A percentile compares a stretch with the other conserved stretches of the same genome.
Conservation (phyloP, 2,888 invertebrate genomes). For the Coecobrya sp. region DNA sequence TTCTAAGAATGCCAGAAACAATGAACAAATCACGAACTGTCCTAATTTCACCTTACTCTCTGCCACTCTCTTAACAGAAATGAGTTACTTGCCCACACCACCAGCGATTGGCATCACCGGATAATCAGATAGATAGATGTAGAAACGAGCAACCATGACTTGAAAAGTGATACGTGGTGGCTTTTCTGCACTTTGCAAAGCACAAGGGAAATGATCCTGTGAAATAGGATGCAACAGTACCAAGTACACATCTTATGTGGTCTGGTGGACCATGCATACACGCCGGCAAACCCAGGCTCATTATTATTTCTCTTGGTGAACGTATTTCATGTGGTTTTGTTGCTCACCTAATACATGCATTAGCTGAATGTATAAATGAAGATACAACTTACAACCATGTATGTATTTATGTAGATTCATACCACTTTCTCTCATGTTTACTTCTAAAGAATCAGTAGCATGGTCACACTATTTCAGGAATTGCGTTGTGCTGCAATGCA, state of each 20-base stretch:
- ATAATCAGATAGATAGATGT: conserved; percentile 16
- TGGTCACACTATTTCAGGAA: neutral
- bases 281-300: conserved; percentile 58
- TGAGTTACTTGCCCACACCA: neutral
- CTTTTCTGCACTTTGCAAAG: neutral
- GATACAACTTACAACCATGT: neutral
- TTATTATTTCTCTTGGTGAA: conserved; percentile 74
- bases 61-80: too few relatives aligned
- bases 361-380: neutral
- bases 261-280: neutral
- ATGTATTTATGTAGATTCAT: conserved; percentile 1
- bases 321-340: conserved; percentile 76
- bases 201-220: neutral
- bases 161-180: neutral
- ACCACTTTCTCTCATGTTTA: conserved; percentile 12
- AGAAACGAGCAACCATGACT: neutral
- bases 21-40: too few relatives aligned
- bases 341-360: conserved; percentile 65
- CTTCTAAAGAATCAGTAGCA: neutral
- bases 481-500: neutral
- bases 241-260: neutral
- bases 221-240: conserved; percentile 5
- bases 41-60: too few relatives aligned
- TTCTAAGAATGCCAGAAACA: too few relatives aligned
- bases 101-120: neutral